Base-by-base conservation (phyloP, 1,140 invertebrate species). In the Drosophila grimshawi region DNA sequence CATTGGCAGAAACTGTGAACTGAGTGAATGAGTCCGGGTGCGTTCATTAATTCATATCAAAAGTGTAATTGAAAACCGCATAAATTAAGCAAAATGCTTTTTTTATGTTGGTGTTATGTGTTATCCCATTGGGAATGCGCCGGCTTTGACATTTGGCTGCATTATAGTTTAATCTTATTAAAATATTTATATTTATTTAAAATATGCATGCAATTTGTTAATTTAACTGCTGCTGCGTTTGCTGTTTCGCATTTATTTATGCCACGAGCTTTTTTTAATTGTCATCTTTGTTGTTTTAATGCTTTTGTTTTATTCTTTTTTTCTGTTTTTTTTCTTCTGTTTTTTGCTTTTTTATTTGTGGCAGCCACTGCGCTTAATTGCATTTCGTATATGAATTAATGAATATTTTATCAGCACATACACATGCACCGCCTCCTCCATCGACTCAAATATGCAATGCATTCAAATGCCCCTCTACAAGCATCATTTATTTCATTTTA, bases 121-220 rank as follows among this genome's bases (percentile, higher is more conserved):
- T 56, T 62, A 73, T 65, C 59, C 81, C 68, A 59, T 56, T 72
- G 80, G 85, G 73, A 83, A 80, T 78, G 43, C 60, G 71, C 39
- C 70, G 62, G 81, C 64, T 86, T 86, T 85, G 85, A 89, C 86
- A 89, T 89, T 89, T 89, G 85, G 57, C 86, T 85, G 86, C 85
- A 89, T 89, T 89, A 89, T 90, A 89, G 86, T 89, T 89, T 89
- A 89, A 89, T 89, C 85, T 90, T 89, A 89, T 89, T 89, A 89
- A 89, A 89, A 89, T 89, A 89, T 89, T 89, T 89, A 89, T 89
- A 74, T 89, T 89, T 89, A 90, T 89, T 74, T 89, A 85, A 89
- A 89, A 89, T 89, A 89, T 89, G 85, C 85, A 90, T 90, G 86
- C 85, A 89, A 89, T 89, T 89, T 89, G 85, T 89, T 89, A 89